Percentiles rank a stretch among this genome's conserved stretches.
phyloP scores from a whole-genome alignment of 2,113 vertebrate genomes.

The Myanophis thanlyinensis region DNA sequence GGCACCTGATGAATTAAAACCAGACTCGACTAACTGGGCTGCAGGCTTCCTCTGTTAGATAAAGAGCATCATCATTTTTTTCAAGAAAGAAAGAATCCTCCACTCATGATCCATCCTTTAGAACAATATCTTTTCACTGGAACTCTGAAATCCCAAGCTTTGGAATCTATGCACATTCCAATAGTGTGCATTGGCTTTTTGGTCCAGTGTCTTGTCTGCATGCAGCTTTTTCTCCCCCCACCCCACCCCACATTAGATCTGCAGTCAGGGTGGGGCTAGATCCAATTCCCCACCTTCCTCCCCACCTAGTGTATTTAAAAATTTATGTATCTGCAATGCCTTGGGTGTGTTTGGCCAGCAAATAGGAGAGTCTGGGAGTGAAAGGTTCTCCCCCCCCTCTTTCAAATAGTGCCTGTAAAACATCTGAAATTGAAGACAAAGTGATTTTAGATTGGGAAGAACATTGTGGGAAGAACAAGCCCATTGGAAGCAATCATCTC shows the following conservation, averaged over 20 bases:
- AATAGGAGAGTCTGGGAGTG: too few species aligned
- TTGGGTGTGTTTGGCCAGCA: conserved; percentile 2
- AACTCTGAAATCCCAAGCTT: background rate
- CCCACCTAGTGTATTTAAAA: background rate
- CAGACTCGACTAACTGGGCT: background rate
- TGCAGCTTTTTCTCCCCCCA: background rate
- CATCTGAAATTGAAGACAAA: background rate
- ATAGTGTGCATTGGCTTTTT: background rate
- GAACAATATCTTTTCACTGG: background rate
- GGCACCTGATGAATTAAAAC: conserved; percentile 7
- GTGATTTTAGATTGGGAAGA: background rate
- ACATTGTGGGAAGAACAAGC: background rate
- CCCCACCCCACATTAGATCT: background rate
- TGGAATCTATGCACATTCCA: background rate
- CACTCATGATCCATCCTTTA: background rate
- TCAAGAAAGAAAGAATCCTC: background rate
- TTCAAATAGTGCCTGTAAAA: background rate
- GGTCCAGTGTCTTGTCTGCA: background rate
- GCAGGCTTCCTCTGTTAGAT: background rate
- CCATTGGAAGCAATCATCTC: background rate
- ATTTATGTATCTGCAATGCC: conserved; percentile 16
- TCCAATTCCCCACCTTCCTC: background rate
- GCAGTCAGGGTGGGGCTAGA: background rate
- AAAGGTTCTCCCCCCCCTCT: background rate
- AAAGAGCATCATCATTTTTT: background rate